Conservation (phyloP, 2,797 vertebrate species). For the Podarcis lilfordi region DNA sequence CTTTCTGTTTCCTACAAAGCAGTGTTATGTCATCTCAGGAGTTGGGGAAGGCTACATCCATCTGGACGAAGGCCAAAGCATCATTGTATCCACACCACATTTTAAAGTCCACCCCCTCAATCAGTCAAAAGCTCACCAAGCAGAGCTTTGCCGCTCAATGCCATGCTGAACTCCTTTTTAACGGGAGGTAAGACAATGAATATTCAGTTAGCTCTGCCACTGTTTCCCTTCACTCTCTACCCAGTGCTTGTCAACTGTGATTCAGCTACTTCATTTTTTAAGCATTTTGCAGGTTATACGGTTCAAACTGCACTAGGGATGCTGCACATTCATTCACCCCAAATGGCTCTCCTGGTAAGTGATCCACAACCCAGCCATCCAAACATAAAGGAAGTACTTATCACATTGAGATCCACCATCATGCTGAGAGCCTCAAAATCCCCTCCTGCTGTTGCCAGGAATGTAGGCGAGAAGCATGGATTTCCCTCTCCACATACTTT, state of each 20-base stretch:
- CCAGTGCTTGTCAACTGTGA: not conserved
- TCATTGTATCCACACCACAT: constrained; percentile 1
- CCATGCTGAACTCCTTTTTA: not conserved
- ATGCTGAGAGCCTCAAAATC: not conserved
- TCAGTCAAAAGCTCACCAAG: constrained; percentile 1
- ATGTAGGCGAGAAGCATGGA: not conserved
- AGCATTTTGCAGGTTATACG: not conserved
- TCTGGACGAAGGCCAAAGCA: constrained; percentile 40
- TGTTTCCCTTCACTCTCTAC: not conserved
- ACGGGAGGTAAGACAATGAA: not conserved
- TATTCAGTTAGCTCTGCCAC: not conserved
- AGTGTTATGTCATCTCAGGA: constrained; percentile 29
- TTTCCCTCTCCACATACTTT: not conserved
- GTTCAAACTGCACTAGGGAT: not conserved
- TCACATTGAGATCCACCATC: not conserved
- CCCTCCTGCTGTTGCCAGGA: not conserved
- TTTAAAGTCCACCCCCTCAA: constrained; percentile 3
- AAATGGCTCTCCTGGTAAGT: not conserved
- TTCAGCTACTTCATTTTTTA: not conserved
- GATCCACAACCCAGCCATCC: not conserved
- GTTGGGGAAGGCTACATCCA: constrained; percentile 29
- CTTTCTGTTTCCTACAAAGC: constrained; percentile 42
- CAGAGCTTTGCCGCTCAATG: not conserved
- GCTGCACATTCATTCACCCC: not conserved
- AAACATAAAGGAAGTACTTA: not conserved